Percentiles rank a stretch among this genome's conserved stretches.
Evolutionary conservation across 2,888 invertebrate genomes (phyloP).

Genomic region (Himalopsyche anomala): DNA sequence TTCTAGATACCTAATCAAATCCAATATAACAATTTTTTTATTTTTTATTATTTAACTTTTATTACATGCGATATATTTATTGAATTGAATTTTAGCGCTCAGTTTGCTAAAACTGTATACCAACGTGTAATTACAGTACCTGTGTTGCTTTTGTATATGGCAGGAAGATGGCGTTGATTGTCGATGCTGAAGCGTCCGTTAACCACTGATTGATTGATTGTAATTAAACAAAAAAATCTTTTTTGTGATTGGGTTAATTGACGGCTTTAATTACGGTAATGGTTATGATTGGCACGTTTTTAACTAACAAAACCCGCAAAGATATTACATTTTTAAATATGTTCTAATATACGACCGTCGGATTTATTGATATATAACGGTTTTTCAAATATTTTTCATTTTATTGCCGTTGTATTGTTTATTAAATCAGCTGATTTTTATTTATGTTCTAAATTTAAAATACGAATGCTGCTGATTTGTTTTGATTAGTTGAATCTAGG

Average conservation of each 20-base stretch:
- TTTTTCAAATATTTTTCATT: neutral
- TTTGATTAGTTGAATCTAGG: neutral
- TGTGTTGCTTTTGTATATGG: slow-evolving; percentile 7
- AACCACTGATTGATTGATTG: slow-evolving; percentile 42
- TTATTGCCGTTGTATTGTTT: neutral
- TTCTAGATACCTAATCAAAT: no score
- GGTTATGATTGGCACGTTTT: slow-evolving; percentile 30
- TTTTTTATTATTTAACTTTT: no score
- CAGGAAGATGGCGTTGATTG: slow-evolving; percentile 30
- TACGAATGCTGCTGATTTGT: neutral
- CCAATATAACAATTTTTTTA: no score
- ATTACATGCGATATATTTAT: no score
- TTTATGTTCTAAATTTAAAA: slow-evolving; percentile 26
- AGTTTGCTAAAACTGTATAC: neutral
- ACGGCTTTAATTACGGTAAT: slow-evolving; percentile 34
- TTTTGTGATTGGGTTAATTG: neutral
- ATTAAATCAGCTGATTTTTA: slow-evolving; percentile 9
- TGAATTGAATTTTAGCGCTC: neutral
- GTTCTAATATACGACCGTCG: neutral
- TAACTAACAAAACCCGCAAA: slow-evolving; percentile 20
- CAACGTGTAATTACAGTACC: neutral
- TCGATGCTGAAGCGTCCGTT: slow-evolving; percentile 18
- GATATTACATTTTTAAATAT: slow-evolving; percentile 5
- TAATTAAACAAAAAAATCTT: slow-evolving; percentile 5
- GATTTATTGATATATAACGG: neutral